Conservation (phyloP, 2,113 vertebrate genomes). For the Cyprinodon tularosa region DNA sequence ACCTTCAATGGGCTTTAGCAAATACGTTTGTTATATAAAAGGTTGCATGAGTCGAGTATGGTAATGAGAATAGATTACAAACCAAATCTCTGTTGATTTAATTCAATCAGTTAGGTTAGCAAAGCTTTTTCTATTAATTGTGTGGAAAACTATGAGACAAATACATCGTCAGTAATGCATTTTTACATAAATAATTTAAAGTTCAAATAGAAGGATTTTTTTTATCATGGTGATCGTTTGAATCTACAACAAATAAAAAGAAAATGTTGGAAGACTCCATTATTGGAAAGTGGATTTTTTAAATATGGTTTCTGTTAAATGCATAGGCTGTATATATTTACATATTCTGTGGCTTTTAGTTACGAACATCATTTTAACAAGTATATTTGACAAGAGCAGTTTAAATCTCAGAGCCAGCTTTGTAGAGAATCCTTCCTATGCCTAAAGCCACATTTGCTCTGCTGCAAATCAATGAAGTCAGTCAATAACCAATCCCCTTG, state of each 20-base stretch:
- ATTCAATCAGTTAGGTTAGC: background rate
- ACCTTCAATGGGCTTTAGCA: too few relatives aligned
- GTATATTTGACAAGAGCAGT: conserved; percentile 14
- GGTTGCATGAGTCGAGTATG: too few relatives aligned
- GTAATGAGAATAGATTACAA: too few relatives aligned
- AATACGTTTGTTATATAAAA: too few relatives aligned
- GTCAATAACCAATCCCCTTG: conserved; percentile 70
- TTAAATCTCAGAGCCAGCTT: conserved; percentile 6
- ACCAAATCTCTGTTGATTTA: too few relatives aligned
- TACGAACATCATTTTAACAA: conserved; percentile 11
- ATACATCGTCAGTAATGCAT: background rate
- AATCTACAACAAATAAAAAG: too few relatives aligned
- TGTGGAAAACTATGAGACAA: background rate
- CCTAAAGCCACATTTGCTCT: conserved; percentile 54
- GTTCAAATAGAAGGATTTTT: background rate
- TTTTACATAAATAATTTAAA: background rate
- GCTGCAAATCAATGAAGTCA: conserved; percentile 65
- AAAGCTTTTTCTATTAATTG: background rate
- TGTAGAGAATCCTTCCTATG: conserved; percentile 38
- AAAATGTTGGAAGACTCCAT: background rate
- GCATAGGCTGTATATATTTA: background rate
- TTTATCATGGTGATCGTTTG: background rate
- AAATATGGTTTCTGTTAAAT: background rate
- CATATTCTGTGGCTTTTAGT: background rate
- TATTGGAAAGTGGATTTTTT: conserved; percentile 32